phyloP scores from a whole-genome alignment of 1,140 invertebrate genomes.

The Ericerus pela region DNA sequence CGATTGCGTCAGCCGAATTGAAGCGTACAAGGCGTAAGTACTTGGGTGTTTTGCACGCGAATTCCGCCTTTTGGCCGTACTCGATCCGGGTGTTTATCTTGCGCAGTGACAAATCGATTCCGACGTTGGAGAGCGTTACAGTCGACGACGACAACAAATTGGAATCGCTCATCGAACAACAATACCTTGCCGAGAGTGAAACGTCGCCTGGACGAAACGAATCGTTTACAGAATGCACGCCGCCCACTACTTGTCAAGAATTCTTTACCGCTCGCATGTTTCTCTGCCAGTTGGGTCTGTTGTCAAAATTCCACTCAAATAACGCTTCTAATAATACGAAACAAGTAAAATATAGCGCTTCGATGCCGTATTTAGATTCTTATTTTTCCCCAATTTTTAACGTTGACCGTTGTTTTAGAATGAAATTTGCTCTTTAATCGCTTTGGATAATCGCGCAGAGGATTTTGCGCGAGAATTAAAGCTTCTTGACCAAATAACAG shows the following conservation, averaged over 20 bases:
- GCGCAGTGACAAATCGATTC: conserved; percentile 65
- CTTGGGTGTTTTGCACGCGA: conserved; percentile 13
- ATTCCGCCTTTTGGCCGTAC: background rate
- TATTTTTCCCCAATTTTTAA: no score
- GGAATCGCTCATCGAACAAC: conserved; percentile 39
- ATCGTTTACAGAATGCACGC: conserved; percentile 49
- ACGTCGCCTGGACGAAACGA: conserved; percentile 21
- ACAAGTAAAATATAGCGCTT: no score
- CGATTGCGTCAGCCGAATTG: conserved; percentile 63
- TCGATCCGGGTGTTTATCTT: conserved; percentile 15
- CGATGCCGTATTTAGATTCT: no score
- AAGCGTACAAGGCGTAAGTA: conserved; percentile 62
- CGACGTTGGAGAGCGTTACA: conserved; percentile 49
- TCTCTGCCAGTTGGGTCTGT: conserved; percentile 83
- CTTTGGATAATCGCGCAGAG: conserved; percentile 53
- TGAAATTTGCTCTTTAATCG: conserved; percentile 41
- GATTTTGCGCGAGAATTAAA: conserved; percentile 59
- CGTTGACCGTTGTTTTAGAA: no score
- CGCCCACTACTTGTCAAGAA: conserved; percentile 69
- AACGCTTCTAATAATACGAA: no score
- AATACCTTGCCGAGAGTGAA: conserved; percentile 35
- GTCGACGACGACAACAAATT: conserved; percentile 40
- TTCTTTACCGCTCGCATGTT: conserved; percentile 89
- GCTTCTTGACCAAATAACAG: conserved; percentile 61
- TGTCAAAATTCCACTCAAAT: conserved; percentile 31